Conservation (phyloP, 2,113 vertebrate species). For the Chloroceryle aenea region DNA sequence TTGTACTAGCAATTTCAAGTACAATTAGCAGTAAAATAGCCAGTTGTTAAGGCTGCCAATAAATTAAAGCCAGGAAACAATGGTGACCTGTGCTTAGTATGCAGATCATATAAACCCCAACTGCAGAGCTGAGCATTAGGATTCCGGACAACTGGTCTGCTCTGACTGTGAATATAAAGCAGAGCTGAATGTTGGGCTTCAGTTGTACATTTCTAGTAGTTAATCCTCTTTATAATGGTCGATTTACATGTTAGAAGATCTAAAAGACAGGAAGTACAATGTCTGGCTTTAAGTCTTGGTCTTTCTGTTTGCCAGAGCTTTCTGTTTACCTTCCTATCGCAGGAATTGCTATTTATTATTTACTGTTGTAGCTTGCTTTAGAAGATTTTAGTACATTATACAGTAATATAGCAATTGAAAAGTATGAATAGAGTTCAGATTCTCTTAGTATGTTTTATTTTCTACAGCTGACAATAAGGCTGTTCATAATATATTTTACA, state of each 20-base stretch:
- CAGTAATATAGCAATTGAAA: slow-evolving; percentile 8
- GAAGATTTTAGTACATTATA: not conserved
- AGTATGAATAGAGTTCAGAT: slow-evolving; percentile 11
- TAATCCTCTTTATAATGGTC: slow-evolving; percentile 83
- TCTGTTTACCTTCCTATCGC: slow-evolving; percentile 71
- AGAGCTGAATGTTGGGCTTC: slow-evolving; percentile 75
- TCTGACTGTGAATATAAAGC: slow-evolving; percentile 65
- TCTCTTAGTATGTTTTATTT: not conserved
- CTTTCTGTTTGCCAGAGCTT: slow-evolving; percentile 59
- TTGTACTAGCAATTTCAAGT: slow-evolving; percentile 70
- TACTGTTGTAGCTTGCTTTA: slow-evolving; percentile 36
- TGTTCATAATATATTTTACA: not conserved
- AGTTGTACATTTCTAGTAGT: slow-evolving; percentile 71
- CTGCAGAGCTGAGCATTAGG: slow-evolving; percentile 77
- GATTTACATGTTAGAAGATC: slow-evolving; percentile 84
- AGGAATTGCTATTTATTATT: slow-evolving; percentile 62
- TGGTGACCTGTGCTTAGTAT: slow-evolving; percentile 79
- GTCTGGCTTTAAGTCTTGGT: slow-evolving; percentile 75
- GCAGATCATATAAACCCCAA: slow-evolving; percentile 61
- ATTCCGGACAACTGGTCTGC: slow-evolving; percentile 78
- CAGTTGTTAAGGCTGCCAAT: slow-evolving; percentile 73
- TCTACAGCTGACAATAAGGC: not conserved
- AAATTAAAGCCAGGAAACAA: slow-evolving; percentile 77
- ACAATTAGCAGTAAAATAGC: slow-evolving; percentile 62
- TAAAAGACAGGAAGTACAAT: slow-evolving; percentile 83